Base-by-base conservation (phyloP, 2,113 vertebrate species). In the Echinops telfairi region DNA sequence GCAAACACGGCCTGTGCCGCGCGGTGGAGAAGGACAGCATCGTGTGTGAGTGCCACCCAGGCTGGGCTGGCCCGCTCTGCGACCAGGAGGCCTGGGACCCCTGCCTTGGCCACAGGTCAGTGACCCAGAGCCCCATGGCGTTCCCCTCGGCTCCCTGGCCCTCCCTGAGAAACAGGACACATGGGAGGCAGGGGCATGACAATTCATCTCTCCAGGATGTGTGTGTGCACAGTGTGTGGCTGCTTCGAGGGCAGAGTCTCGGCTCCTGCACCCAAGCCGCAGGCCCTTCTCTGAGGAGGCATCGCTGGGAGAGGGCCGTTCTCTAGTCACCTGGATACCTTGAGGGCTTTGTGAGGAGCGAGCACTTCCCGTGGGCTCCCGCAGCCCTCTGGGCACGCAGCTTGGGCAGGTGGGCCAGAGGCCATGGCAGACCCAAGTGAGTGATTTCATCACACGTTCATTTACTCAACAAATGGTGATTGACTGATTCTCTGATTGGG, bases 31-130 rank as follows among this genome's bases (percentile, higher is more conserved):
- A 99, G 94, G 98, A 97, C 3, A 99, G 99, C 1, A 98, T 99
- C 62, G 98, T 98, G 6, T 99, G 99, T 36, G 99, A 99, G 47
- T 99, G 99, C 97, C 99, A 99, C 85, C 97, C 98, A 0, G 98
- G 99, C 91, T 99, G 98, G 97, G 98, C 93, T 0, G 99, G 99
- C 38, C 98, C 98, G 0, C 97, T 99, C 36, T 99, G 99, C 62
- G 99, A 99, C 92, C 99, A 99, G 97, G 98, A 98, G 68, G 97
- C 96, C 36, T 96, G 95, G 33, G 98, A 98, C 94, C 98, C 98
- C 12, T 99, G 99, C 96, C 98, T 98, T 19, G 97, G 96, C 97
- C 99, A 98, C 98, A 99, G 98, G 99, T 99, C 97, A 97, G 98
- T 94, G 93, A 23, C 53, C 5, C 2, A 38, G 23, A 40, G 64